Evolutionary conservation across 2,113 vertebrate species (phyloP), one percentile per base, ranked within the genome.

Genomic region (Lophotis ruficrista): DNA sequence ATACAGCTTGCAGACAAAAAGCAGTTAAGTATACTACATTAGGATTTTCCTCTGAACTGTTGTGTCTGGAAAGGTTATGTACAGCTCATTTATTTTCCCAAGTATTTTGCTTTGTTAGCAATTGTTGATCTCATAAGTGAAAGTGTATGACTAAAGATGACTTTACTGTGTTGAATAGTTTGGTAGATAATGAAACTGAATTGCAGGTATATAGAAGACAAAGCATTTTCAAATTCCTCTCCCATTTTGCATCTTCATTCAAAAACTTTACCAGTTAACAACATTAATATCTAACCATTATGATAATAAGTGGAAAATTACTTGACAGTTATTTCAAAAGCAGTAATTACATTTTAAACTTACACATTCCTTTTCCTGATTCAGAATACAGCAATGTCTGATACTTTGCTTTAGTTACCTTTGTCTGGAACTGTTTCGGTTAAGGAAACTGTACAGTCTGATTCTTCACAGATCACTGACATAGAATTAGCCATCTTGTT

Each of bases 321-420:
- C 20, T 51, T 64, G 19, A 51, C 33, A 70, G 8, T 64, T 87
- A 31, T 60, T 89, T 90, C 27, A 72, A 61, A 84, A 87, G 18
- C 45, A 81, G 31, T 20, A 81, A 9, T 50, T 83, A 41, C 0
- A 0, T 77, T 80, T 79, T 51, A 28, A 73, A 58, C 35, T 76
- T 72, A 23, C 2, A 51, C 7, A 50, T 47, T 73, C 47, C 25
- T 25, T 50, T 25, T 23, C 13, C 47, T 14, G 22, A 18, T 66
- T 93, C 30, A 90, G 41, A 86, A 38, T 3, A 70, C 8, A 71
- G 6, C 33, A 66, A 7, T 4, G 4, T 25, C 47, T 58, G 47
- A 53, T 53, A 51, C 30, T 58, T 68, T 12, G 23, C 54, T 89
- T 87, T 80, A 65, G 51, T 88, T 97, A 97, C 97, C 97, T 97